Percentiles rank a stretch among this genome's conserved stretches.
phyloP scores from a whole-genome alignment of 2,888 invertebrate genomes.

The Strigamia crassipes region DNA sequence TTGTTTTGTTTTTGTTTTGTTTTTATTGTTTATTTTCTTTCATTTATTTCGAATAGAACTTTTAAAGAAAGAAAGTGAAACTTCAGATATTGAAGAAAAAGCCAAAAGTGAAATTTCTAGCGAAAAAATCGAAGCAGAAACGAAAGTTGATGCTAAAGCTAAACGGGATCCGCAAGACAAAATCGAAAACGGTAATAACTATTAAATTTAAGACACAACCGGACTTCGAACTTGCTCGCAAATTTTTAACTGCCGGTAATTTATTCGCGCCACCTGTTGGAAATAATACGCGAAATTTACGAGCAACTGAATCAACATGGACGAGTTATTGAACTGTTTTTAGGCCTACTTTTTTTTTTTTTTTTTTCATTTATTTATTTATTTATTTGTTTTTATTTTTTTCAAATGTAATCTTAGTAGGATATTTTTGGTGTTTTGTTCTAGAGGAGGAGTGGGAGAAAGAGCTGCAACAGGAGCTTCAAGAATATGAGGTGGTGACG shows the following conservation, averaged over 20 bases:
- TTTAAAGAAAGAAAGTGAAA: not conserved
- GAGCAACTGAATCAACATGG: slow-evolving; percentile 41
- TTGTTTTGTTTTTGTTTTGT: not conserved
- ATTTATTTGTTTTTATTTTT: not conserved
- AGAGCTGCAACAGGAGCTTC: slow-evolving; percentile 91
- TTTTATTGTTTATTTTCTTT: not conserved
- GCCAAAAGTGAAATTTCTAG: not conserved
- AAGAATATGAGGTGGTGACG: slow-evolving; percentile 88
- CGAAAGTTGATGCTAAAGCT: not conserved
- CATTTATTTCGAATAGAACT: not conserved
- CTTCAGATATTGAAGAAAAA: not conserved
- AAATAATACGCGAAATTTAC: not conserved
- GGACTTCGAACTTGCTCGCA: not conserved
- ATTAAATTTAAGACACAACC: not conserved
- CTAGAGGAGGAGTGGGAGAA: slow-evolving; percentile 92
- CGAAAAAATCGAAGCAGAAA: not conserved
- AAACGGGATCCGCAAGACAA: not conserved
- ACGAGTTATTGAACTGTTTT: not conserved
- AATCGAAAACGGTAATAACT: not conserved
- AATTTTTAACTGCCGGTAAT: not conserved
- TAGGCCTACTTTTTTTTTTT: not conserved
- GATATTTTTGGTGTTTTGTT: slow-evolving; percentile 28
- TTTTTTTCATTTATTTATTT: not conserved
- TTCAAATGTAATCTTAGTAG: slow-evolving; percentile 15
- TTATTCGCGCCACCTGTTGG: slow-evolving; percentile 36